Conservation (phyloP, 2,113 vertebrate species). For the Zosterops lateralis region DNA sequence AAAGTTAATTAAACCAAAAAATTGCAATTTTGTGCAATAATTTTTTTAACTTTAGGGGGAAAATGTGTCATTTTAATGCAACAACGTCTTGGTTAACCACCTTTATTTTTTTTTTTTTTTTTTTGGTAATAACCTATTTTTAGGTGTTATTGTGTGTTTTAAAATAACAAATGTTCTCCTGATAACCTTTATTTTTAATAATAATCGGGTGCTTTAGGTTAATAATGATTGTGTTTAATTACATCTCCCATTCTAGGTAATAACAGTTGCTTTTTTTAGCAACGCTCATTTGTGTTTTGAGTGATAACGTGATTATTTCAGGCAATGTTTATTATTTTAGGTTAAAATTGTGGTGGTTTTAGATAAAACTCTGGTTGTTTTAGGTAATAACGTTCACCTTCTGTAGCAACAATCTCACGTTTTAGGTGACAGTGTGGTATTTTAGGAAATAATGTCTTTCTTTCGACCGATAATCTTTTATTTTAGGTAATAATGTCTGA, state of each 20-base stretch:
- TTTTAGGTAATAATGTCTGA: not conserved
- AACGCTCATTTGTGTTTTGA: not conserved
- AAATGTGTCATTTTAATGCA: accelerated
- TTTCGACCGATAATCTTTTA: not conserved
- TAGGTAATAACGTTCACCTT: not conserved
- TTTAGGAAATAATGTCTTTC: not conserved
- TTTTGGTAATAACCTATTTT: not conserved
- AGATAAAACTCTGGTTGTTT: not conserved
- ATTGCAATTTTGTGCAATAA: not conserved
- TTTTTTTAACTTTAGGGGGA: accelerated
- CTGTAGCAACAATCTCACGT: not conserved
- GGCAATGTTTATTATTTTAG: not conserved
- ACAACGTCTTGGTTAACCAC: accelerated
- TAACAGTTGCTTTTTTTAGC: not conserved
- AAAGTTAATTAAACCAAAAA: accelerated
- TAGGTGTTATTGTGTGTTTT: not conserved
- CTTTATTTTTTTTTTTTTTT: accelerated
- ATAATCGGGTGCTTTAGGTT: not conserved
- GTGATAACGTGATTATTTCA: not conserved
- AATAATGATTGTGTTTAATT: not conserved
- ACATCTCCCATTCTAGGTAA: not conserved
- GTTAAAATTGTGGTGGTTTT: not conserved
- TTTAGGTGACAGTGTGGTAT: not conserved
- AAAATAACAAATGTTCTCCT: not conserved
- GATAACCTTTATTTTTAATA: not conserved